Conservation (phyloP, 2,797 vertebrate species). For the Atherinosoma microstoma region DNA sequence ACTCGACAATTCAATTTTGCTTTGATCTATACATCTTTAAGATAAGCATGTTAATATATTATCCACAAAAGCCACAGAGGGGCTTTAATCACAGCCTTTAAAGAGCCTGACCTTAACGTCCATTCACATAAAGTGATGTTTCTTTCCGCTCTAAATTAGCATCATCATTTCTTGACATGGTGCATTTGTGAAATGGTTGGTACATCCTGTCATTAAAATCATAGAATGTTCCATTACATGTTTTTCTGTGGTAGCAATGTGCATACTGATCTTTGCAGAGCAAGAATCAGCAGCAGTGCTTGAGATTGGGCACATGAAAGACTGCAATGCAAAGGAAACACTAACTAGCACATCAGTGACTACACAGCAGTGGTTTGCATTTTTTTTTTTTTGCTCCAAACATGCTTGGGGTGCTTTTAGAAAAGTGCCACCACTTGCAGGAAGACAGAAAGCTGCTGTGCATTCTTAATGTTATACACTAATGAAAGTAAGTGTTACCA, state of each 20-base stretch:
- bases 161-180: conserved; percentile 12
- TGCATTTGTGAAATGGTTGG: conserved; percentile 22
- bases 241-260: conserved; percentile 28
- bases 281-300: conserved; percentile 58
- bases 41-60: conserved; percentile 46
- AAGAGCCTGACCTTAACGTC: neutral
- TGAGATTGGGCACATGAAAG: conserved; percentile 34
- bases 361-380: conserved; percentile 18
- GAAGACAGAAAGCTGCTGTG: conserved; percentile 39
- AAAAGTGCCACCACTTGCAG: conserved; percentile 57
- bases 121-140: neutral
- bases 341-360: conserved; percentile 11
- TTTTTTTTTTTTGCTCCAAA: conserved; percentile 33
- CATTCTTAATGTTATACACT: conserved; percentile 47
- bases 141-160: conserved; percentile 10
- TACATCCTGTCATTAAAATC: conserved; percentile 45
- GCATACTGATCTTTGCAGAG: conserved; percentile 34
- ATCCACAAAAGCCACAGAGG: conserved; percentile 14
- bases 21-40: conserved; percentile 50
- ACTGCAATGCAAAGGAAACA: conserved; percentile 29
- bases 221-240: conserved; percentile 47
- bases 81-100: neutral
- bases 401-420: conserved; percentile 46
- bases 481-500: conserved; percentile 3
- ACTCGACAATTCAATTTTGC: conserved; percentile 42